Conservation (phyloP, 2,797 vertebrate genomes). For the Natrix natrix region DNA sequence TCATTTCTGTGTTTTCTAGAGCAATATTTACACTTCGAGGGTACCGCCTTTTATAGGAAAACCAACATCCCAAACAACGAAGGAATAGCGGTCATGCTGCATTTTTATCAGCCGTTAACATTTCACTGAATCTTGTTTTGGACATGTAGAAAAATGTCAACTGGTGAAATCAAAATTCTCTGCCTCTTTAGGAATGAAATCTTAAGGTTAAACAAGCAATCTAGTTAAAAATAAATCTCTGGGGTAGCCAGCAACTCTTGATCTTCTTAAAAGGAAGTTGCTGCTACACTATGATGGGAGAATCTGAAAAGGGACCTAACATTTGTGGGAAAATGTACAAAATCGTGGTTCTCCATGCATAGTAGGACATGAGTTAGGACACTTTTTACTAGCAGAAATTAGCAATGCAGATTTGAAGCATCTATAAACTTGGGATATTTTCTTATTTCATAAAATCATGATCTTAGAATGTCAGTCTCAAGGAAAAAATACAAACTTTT, state of each 20-base stretch:
- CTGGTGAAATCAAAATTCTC: conserved; percentile 41
- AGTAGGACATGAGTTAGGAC: conserved; percentile 56
- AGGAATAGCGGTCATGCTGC: neutral
- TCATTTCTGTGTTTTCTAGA: conserved; percentile 17
- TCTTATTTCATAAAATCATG: neutral
- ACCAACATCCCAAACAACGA: conserved; percentile 20
- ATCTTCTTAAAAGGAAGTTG: conserved; percentile 63
- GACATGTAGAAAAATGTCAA: conserved; percentile 50
- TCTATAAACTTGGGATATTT: neutral
- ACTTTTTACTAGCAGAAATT: conserved; percentile 34
- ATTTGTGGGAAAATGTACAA: conserved; percentile 66
- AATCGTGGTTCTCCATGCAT: conserved; percentile 63
- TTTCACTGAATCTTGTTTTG: conserved; percentile 31
- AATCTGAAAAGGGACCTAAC: conserved; percentile 60
- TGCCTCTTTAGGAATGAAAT: conserved; percentile 47
- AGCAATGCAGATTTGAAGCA: neutral
- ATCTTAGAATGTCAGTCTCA: neutral
- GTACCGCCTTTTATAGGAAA: conserved; percentile 18
- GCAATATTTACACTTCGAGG: neutral
- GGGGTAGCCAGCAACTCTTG: conserved; percentile 67
- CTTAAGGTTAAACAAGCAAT: conserved; percentile 68
- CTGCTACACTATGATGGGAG: conserved; percentile 59
- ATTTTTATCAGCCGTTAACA: neutral
- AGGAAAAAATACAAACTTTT: neutral
- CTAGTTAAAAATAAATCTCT: conserved; percentile 48